Evolutionary conservation across 2,888 invertebrate genomes (phyloP).

Genomic region (Acholoe squamosa): DNA sequence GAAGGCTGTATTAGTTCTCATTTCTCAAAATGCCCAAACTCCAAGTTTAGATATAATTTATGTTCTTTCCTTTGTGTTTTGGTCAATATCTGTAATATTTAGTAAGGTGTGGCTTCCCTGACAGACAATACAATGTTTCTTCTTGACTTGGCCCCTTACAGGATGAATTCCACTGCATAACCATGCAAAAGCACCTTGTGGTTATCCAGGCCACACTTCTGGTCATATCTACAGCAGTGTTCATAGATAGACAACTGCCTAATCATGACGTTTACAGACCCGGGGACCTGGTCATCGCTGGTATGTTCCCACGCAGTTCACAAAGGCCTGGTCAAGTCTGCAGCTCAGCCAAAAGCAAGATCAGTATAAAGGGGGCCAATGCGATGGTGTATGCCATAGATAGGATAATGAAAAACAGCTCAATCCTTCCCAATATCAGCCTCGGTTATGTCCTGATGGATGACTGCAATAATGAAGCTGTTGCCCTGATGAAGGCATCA

Average conservation of each 20-base stretch:
- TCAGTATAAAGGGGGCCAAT: not conserved
- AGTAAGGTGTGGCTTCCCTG: too few relatives aligned
- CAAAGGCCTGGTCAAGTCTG: not conserved
- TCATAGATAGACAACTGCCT: not conserved
- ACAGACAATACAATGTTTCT: too few relatives aligned
- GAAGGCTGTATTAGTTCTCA: too few relatives aligned
- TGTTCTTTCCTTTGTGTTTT: too few relatives aligned
- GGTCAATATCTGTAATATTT: too few relatives aligned
- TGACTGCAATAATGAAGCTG: slow-evolving; percentile 37
- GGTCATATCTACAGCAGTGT: not conserved
- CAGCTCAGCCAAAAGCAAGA: not conserved
- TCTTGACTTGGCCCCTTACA: too few relatives aligned
- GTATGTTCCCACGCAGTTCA: not conserved
- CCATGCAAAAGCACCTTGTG: too few relatives aligned
- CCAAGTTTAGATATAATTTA: too few relatives aligned
- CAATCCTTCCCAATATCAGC: slow-evolving; percentile 27
- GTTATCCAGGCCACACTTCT: too few relatives aligned
- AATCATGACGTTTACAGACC: slow-evolving; percentile 13
- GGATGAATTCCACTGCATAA: too few relatives aligned
- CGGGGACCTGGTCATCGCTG: not conserved
- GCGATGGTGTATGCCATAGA: not conserved
- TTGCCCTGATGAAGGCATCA: not conserved
- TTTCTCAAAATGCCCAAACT: too few relatives aligned
- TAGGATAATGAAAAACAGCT: not conserved
- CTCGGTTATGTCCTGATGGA: slow-evolving; percentile 18